Base-by-base conservation (phyloP, 2,797 vertebrate genomes). In the Muscicapa comitata region DNA sequence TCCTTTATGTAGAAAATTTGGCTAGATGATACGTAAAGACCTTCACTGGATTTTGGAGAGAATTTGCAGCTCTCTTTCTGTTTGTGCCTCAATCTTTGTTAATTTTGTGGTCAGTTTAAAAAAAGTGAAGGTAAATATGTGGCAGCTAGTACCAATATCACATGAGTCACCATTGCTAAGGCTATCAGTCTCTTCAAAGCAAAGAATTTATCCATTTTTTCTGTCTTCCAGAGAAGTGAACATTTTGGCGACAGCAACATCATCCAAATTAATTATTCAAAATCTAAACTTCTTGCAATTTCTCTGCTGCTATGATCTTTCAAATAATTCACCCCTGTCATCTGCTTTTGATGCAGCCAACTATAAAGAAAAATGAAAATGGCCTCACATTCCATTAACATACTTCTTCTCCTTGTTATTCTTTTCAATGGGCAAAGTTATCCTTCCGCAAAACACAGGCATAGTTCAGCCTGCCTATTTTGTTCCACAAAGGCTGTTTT, bases 401-500 rank as follows among this genome's bases (percentile, higher is more conserved):
- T 74, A 31, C 21, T 72, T 85, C 42, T 80, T 94, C 38, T 47
- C 47, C 11, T 91, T 83, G 23, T 88, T 72, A 51, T 65, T 88
- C 55, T 90, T 90, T 86, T 86, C 65, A 68, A 29, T 25, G 65
- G 54, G 13, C 42, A 48, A 85, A 93, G 42, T 80, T 85, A 80
- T 83, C 37, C 87, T 93, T 91, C 78, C 57, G 90, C 4, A 14
- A 91, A 95, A 83, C 33, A 66, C 11, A 26, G 43, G 19, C 75
- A 35, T 71, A 72, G 66, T 53, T 93, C 62, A 84, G 59, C 35
- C 33, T 38, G 55, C 48, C 42, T 85, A 24, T 87, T 92, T 82
- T 88, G 35, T 79, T 76, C 62, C 71, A 59, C 84, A 96, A 59
- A 77, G 31, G 40, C 33, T 89, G 74, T 77, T 94, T 95, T 85